Percentiles rank a stretch among this genome's conserved stretches.
phyloP scores from a whole-genome alignment of 2,888 invertebrate genomes.

The Myathropa florea region DNA sequence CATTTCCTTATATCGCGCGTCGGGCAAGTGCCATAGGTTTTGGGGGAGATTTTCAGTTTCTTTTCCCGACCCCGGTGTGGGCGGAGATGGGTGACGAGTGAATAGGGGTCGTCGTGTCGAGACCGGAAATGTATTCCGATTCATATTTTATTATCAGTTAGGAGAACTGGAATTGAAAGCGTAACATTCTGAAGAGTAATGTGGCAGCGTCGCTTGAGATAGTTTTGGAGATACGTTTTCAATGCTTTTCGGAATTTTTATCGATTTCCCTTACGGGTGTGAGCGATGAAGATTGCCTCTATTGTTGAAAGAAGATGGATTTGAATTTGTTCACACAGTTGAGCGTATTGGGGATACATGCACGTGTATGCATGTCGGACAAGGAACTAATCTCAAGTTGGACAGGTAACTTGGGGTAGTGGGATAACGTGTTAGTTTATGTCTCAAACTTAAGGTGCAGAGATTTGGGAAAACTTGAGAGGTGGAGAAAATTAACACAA shows the following conservation, averaged over 20 bases:
- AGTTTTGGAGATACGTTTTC: not conserved
- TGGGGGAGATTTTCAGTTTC: not conserved
- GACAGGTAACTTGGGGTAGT: not conserved
- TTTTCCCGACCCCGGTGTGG: constrained; percentile 17
- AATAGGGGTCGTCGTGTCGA: constrained; percentile 18
- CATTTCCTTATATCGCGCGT: constrained; percentile 59
- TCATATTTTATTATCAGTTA: constrained; percentile 70
- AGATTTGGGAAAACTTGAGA: not conserved
- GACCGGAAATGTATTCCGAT: constrained; percentile 68
- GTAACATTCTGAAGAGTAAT: constrained; percentile 46
- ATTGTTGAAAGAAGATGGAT: not conserved
- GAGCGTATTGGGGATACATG: too few species aligned
- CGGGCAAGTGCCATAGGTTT: constrained; percentile 22
- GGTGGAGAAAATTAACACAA: not conserved
- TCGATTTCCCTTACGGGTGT: not conserved
- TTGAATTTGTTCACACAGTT: not conserved
- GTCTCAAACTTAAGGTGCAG: not conserved
- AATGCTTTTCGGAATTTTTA: not conserved
- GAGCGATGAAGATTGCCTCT: not conserved
- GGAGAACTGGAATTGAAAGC: constrained; percentile 43
- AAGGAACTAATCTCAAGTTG: not conserved
- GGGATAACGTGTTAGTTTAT: not conserved
- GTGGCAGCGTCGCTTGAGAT: not conserved
- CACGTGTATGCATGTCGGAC: not conserved
- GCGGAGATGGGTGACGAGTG: not conserved